Conservation (phyloP, 1,140 invertebrate species). For the Physella acuta region DNA sequence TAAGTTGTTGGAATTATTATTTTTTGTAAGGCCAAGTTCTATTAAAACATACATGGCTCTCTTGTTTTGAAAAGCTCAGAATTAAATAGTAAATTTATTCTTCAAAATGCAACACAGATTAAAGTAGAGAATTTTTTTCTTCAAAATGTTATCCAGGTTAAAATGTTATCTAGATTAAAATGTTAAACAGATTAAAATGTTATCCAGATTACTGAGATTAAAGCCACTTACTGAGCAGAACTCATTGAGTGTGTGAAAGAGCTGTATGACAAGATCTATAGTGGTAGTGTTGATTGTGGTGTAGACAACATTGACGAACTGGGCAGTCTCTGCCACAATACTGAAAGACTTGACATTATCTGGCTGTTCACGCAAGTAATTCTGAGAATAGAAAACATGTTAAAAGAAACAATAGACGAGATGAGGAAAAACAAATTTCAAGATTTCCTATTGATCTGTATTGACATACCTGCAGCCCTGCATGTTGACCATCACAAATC, state of each 20-base stretch:
- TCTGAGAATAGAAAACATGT: constrained; percentile 38
- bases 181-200: too few relatives aligned
- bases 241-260: constrained; percentile 58
- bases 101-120: too few relatives aligned
- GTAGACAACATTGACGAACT: constrained; percentile 59
- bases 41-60: too few relatives aligned
- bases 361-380: constrained; percentile 59
- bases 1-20: too few relatives aligned
- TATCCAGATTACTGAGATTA: too few relatives aligned
- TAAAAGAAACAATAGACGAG: neutral
- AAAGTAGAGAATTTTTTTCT: too few relatives aligned
- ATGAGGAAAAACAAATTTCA: constrained; percentile 1
- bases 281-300: constrained; percentile 57
- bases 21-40: too few relatives aligned
- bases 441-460: too few relatives aligned
- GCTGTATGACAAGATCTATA: constrained; percentile 56
- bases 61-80: too few relatives aligned
- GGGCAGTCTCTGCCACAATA: constrained; percentile 57
- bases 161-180: too few relatives aligned
- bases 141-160: too few relatives aligned
- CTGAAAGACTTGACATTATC: constrained; percentile 61
- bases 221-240: constrained; percentile 56
- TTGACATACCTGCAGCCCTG: constrained; percentile 55
- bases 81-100: too few relatives aligned
- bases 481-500: constrained; percentile 59